Percentiles rank a stretch among this genome's conserved stretches.
Conservation (phyloP, 2,888 invertebrate genomes). For the Erebia ligea region DNA sequence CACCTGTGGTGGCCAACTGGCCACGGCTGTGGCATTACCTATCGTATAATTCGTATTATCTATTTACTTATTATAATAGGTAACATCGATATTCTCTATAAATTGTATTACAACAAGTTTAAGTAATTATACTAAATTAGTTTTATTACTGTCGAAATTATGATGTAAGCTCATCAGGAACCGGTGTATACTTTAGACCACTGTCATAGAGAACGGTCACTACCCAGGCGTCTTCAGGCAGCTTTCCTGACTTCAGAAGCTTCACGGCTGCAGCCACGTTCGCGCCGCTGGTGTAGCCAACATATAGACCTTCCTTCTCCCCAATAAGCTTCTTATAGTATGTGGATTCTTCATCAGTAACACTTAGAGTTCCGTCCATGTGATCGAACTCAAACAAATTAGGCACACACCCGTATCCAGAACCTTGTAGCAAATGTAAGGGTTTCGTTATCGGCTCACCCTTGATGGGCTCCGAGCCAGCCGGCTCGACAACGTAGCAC, state of each 20-base stretch:
- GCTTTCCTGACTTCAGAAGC: slow-evolving; percentile 63
- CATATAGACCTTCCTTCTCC: slow-evolving; percentile 70
- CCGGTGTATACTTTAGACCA: slow-evolving; percentile 73
- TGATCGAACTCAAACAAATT: slow-evolving; percentile 66
- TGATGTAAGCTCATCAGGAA: slow-evolving; percentile 50
- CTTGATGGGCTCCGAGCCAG: slow-evolving; percentile 70
- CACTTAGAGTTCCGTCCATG: slow-evolving; percentile 68
- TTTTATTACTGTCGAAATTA: slow-evolving; percentile 9
- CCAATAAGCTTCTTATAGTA: slow-evolving; percentile 66
- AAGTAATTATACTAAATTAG: background rate
- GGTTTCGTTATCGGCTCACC: slow-evolving; percentile 71
- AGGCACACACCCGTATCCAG: slow-evolving; percentile 73
- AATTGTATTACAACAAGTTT: no score
- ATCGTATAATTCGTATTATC: no score
- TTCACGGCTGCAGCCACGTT: slow-evolving; percentile 75
- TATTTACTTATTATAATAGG: no score
- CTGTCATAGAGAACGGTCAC: slow-evolving; percentile 70
- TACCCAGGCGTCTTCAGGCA: slow-evolving; percentile 71
- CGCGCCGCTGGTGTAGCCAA: slow-evolving; percentile 75
- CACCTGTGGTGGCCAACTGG: no score
- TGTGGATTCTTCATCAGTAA: slow-evolving; percentile 69
- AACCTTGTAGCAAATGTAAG: slow-evolving; percentile 73
- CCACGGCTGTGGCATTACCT: no score
- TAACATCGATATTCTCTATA: no score
- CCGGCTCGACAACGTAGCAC: slow-evolving; percentile 70